Base-by-base conservation (phyloP, 2,797 vertebrate species). In the Argentina silus region DNA sequence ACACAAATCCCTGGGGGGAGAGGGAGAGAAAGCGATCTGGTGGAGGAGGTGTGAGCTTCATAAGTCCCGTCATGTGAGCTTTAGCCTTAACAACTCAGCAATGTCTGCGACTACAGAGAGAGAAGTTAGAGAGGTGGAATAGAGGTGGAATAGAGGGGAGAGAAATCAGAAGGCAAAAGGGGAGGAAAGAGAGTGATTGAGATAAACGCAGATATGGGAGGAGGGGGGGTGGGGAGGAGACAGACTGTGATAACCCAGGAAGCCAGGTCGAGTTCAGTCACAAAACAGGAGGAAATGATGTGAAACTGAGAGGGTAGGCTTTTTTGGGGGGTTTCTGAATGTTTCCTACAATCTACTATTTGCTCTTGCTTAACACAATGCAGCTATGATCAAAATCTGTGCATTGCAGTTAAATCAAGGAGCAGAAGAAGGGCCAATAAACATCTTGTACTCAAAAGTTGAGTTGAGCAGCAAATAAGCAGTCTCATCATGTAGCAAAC, bases 51-150 rank as follows among this genome's bases (percentile, higher is more conserved):
- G 65, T 60, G 56, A 21, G 8, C 47, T 69, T 57, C 83, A 60
- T 87, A 90, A 88, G 79, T 80, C 83, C 75, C 61, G 83, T 89
- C 86, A 90, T 89, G 88, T 85, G 80, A 81, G 81, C 76, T 76
- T 27, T n/a, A 15, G 42, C 19, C 72, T 57, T 86, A 86, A 88
- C 85, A 82, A 79, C 81, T 67, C 51, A 79, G 77, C 85, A 89
- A 85, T 83, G 70, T 76, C 76, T 78, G 72, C 83, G 70, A 72
- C 75, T 73, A 73, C 70, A 66, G 60, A 42, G 56, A 44, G 3
- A 63, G 23, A 68, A 74, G 66, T 14, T 6, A 68, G 65, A 64
- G 21, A 59, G 23, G 60, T 27, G 27, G 64, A 36, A 50, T 61
- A 53, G 50, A 74, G 69, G 67, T 66, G 60, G 65, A 64, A 5